These are phyloP conservation scores for Lamellibrachia columna DNA, from an alignment of 2,888 invertebrate genomes.

Conservation along the genomic window DNA sequence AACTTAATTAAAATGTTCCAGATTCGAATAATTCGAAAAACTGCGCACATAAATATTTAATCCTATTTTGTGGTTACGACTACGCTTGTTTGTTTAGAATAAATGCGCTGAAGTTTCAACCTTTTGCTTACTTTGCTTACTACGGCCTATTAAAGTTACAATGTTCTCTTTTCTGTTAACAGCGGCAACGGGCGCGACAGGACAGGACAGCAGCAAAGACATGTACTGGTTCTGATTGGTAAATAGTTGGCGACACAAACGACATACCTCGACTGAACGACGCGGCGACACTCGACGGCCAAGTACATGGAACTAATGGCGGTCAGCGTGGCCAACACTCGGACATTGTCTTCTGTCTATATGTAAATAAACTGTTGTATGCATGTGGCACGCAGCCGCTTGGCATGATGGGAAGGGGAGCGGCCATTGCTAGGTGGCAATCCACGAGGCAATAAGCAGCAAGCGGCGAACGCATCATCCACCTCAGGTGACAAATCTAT, in stretches of 20 bases:
- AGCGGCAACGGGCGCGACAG: neutral
- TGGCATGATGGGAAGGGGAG: neutral
- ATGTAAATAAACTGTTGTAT: slow-evolving; percentile 3
- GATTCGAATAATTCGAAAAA: too few species aligned
- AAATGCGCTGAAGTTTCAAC: too few species aligned
- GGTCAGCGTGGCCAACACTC: neutral
- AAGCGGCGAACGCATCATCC: neutral
- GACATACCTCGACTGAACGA: neutral
- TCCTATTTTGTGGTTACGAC: too few species aligned
- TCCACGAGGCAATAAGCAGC: neutral
- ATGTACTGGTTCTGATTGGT: slow-evolving; percentile 6
- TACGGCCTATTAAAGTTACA: too few species aligned
- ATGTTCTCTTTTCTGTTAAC: neutral
- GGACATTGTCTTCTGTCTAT: slow-evolving; percentile 10
- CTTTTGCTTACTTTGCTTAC: too few species aligned
- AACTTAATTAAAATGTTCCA: too few species aligned
- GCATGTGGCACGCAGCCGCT: slow-evolving; percentile 9
- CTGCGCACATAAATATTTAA: too few species aligned
- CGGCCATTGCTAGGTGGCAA: neutral
- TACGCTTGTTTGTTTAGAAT: too few species aligned
- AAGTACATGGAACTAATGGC: neutral
- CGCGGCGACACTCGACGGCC: neutral
- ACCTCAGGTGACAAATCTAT: neutral
- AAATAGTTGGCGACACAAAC: slow-evolving; percentile 8
- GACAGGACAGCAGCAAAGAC: slow-evolving; percentile 16